phyloP scores from a whole-genome alignment of 2,113 vertebrate genomes.

The Monarcha castaneiventris region DNA sequence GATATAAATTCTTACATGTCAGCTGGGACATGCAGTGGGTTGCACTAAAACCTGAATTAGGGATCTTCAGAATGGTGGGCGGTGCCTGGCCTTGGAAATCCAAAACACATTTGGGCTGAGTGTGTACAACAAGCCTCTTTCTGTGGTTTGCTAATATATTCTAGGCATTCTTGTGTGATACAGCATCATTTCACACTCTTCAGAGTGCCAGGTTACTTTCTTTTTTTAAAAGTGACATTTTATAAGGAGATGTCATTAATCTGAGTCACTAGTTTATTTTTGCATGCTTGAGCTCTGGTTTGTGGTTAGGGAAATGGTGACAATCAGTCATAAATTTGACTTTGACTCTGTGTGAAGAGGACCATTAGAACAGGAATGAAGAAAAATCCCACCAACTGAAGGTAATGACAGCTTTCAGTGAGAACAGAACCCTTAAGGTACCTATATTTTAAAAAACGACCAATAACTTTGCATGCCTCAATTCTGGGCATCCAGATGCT shows the following conservation, averaged over 20 bases:
- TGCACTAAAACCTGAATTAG: conserved; percentile 18
- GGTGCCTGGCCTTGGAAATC: neutral
- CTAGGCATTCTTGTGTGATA: conserved; percentile 56
- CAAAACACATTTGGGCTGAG: conserved; percentile 31
- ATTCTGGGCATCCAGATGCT: neutral
- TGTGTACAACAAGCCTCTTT: conserved; percentile 44
- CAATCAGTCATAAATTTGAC: conserved; percentile 53
- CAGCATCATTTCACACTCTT: conserved; percentile 35
- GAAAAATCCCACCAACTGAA: conserved; percentile 20
- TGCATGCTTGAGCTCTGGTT: conserved; percentile 35
- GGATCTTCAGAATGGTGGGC: neutral
- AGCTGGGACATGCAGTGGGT: neutral
- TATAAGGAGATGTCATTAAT: conserved; percentile 38
- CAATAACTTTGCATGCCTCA: neutral
- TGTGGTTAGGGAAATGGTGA: conserved; percentile 48
- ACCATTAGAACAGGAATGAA: conserved; percentile 32
- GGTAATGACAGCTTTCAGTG: conserved; percentile 15
- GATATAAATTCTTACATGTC: neutral
- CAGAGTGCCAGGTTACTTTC: conserved; percentile 43
- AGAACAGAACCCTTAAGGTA: neutral
- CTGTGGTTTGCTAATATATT: conserved; percentile 59
- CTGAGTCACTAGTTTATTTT: conserved; percentile 51
- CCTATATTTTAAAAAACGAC: neutral
- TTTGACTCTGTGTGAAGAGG: conserved; percentile 32
- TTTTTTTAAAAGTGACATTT: conserved; percentile 58